These are phyloP conservation scores for Chromobotia macracanthus DNA, from an alignment of 2,797 vertebrate genomes.

Conservation along the genomic window DNA sequence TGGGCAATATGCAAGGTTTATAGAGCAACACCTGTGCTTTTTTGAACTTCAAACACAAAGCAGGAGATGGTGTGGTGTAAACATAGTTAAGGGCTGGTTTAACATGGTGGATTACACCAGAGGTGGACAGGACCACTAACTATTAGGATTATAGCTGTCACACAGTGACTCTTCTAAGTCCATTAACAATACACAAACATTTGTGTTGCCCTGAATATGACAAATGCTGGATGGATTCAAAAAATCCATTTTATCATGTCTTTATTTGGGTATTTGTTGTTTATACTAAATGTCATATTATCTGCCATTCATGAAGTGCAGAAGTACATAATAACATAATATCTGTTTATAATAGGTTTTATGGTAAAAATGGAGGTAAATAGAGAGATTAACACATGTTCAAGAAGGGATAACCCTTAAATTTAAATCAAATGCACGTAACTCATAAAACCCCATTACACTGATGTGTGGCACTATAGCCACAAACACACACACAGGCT, in stretches of 20 bases:
- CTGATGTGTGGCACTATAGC: no score
- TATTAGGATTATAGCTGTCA: slow-evolving; percentile 5
- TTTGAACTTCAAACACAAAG: slow-evolving; percentile 50
- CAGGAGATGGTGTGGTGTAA: slow-evolving; percentile 44
- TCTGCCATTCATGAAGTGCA: neutral
- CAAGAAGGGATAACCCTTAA: neutral
- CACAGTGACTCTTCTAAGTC: neutral
- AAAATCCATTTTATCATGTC: neutral
- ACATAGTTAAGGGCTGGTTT: slow-evolving; percentile 49
- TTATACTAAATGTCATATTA: neutral
- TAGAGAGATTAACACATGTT: neutral
- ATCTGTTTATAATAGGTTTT: neutral
- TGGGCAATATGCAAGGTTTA: slow-evolving; percentile 85
- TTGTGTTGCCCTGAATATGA: neutral
- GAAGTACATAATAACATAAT: neutral
- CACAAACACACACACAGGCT: slow-evolving; percentile 13
- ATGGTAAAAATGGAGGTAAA: neutral
- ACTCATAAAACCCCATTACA: slow-evolving; percentile 5
- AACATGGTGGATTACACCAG: slow-evolving; percentile 57
- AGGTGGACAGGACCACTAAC: slow-evolving; percentile 27
- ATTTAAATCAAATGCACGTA: slow-evolving; percentile 10
- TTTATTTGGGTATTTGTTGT: neutral
- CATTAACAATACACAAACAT: neutral
- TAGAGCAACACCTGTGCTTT: slow-evolving; percentile 81
- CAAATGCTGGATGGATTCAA: neutral